Evolutionary conservation across 2,797 vertebrate species (phyloP).

Genomic region (Acridotheres tristis): DNA sequence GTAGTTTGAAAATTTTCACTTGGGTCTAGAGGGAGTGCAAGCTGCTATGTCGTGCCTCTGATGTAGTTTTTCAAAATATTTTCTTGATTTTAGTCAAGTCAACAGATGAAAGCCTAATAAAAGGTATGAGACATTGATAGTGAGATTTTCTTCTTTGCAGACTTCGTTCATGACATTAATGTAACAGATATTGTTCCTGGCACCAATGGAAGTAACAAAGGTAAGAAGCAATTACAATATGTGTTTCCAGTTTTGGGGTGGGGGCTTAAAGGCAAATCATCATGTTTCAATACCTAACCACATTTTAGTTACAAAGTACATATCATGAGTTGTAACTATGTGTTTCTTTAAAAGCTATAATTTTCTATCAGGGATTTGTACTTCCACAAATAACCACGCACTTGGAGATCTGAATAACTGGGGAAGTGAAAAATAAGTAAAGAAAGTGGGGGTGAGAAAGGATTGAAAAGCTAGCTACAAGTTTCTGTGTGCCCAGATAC

Average conservation of each 20-base stretch:
- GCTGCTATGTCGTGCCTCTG: not conserved
- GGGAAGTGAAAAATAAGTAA: not conserved
- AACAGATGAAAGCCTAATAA: not conserved
- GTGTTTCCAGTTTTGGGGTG: not conserved
- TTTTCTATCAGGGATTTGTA: not conserved
- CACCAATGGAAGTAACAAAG: slow-evolving; percentile 87
- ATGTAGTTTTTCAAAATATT: not conserved
- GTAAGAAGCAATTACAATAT: slow-evolving; percentile 68
- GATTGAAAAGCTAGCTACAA: not conserved
- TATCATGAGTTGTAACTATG: fast-evolving
- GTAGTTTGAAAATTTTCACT: not conserved
- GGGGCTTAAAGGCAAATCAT: not conserved
- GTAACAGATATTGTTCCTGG: slow-evolving; percentile 82
- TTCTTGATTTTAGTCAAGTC: not conserved
- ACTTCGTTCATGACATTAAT: slow-evolving; percentile 86
- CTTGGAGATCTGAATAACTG: not conserved
- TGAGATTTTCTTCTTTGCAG: slow-evolving; percentile 72
- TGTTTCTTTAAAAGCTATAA: not conserved
- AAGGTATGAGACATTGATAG: not conserved
- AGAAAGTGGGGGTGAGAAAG: not conserved
- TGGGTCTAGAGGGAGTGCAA: not conserved
- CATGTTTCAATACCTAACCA: not conserved
- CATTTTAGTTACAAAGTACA: not conserved
- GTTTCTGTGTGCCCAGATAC: not conserved
- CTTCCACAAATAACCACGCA: not conserved